Base-by-base conservation (phyloP, 2,888 invertebrate species). In the Charanyca ferruginea region DNA sequence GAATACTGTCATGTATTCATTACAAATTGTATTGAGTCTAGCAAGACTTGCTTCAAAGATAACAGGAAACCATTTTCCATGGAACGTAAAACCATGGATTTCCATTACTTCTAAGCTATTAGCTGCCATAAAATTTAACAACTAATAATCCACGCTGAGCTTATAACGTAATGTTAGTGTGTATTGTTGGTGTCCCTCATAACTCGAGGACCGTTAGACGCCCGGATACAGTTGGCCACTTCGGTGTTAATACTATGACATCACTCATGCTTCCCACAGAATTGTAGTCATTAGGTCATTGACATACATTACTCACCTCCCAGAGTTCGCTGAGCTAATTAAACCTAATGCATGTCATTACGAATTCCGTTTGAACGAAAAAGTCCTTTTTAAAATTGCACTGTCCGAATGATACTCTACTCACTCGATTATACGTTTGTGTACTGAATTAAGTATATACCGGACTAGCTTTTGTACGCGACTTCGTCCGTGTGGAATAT, bases 201-300 rank as follows among this genome's bases (percentile, higher is more conserved):
- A 78, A 72, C 68, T 71, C 54, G 45, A 59, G 45, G 32, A 64
- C 80, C 80, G 80, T 80, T 79, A 85, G 77, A 48, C 66, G 78
- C 69, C 81, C 86, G 88, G 87, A 87, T 84, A 86, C 80, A 78
- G 73, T 68, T 78, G 79, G 80, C 76, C 76, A 72, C 71, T 73
- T 80, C 68, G 83, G 81, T 85, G 82, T 64, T 75, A 73, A 65
- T 79, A 80, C 83, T 81, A 84, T 89, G 87, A 85, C 88, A 84
- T 88, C 85, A 89, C 81, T 80, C 66, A 71, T 68, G 76, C 72
- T 83, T 77, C 80, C 80, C 85, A 84, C 82, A 81, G 80, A 87
- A 88, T 87, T 87, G 83, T 86, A 83, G 75, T 81, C 78, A 82
- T 82, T 83, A 85, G 90, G 87, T 83, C 89, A 79, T 85, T 85